Base-by-base conservation (phyloP, 1,140 invertebrate species). In the Pseudomyrmex gracilis region DNA sequence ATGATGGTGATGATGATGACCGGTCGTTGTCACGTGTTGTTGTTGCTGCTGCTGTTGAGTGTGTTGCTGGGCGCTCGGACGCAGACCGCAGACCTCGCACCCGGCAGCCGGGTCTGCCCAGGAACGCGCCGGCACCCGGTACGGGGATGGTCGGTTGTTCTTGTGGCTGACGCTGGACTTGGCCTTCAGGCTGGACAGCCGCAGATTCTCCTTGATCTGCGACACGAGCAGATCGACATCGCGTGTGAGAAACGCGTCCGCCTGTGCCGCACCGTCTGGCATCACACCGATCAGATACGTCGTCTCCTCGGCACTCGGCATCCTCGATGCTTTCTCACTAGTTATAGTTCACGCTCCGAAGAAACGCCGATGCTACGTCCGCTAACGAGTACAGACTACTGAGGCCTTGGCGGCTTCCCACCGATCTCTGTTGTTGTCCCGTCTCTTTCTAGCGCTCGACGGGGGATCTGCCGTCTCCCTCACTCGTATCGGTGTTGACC, bases 151-250 rank as follows among this genome's bases (percentile, higher is more conserved):
- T 49, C 96, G 92, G 5, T 55, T 87, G 57, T 93, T 93, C 91
- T 93, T 90, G 88, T 93, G 91, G 68, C 91, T 87, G 73, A 92
- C 84, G 87, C 90, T 92, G 55, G 93, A 92, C 84, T 93, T 92
- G 84, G 94, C 92, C 90, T 94, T 90, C 89, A 95, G 87, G 34
- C 91, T 92, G 17, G 95, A 95, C 49, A 96, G 90, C n/a, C 95
- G 93, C 15, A 97, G 91, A 86, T 96, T 97, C 89, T 96, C 95
- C 89, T 96, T 97, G 66, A 97, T 96, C 91, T 96, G 96, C 24
- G 96, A 95, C 24, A 97, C 96, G 53, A 97, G 93, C 22, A 96
- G 95, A 87, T 97, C 96, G 67, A 97, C 95, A 90, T 96, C 95
- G 73, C 93, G 91, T 1, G 95, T 92, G 20, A 95, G 87, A 85